Base-by-base conservation (phyloP, 2,888 invertebrate genomes). In the Hyles lineata region DNA sequence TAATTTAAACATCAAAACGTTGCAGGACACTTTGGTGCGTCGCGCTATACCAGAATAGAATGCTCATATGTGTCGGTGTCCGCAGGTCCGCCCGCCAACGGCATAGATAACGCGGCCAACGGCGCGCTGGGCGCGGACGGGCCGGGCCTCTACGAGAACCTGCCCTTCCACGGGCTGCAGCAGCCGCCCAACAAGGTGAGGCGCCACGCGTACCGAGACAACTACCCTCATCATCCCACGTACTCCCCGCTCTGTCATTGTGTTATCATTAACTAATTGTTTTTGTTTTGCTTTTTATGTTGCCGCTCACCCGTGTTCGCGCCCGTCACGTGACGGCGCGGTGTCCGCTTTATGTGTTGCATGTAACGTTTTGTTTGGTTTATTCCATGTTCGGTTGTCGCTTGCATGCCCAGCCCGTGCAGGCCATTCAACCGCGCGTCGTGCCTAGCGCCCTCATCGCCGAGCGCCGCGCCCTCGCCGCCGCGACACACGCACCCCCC, bases 121-220 rank as follows among this genome's bases (percentile, higher is more conserved):
- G 96, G 97, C 95, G 95, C 86, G 83, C 83, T 93, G 67, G 96
- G 96, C 90, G 96, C 96, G 94, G 98, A 98, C 91, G 97, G 97
- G 91, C 97, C 97, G 83, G 98, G 97, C 90, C 97, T 97, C 89
- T 98, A 98, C 96, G 98, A 98, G 95, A 98, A 98, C 95, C 96
- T 98, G 87, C 98, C 98, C 88, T 98, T 98, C 96, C 98, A 98
- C 92, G 98, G 98, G 85, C 96, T 98, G 88, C 98, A 98, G 95
- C 97, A 98, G 93, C 98, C 98, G 88, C 98, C 98, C 85, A 97
- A 98, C 94, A 98, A 98, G 97, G 98, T 98, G 96, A 93, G 62
- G 19, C 0, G 55, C 11, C 6, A 1, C 50, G 9, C 23, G 0
- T 23, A 32, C 19, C 2, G 70, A 60, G 71, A 70, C 19, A 1